Evolutionary conservation across 2,888 invertebrate species (phyloP), one percentile per base, ranked within the genome.

Genomic region (Trachelus tabidus): DNA sequence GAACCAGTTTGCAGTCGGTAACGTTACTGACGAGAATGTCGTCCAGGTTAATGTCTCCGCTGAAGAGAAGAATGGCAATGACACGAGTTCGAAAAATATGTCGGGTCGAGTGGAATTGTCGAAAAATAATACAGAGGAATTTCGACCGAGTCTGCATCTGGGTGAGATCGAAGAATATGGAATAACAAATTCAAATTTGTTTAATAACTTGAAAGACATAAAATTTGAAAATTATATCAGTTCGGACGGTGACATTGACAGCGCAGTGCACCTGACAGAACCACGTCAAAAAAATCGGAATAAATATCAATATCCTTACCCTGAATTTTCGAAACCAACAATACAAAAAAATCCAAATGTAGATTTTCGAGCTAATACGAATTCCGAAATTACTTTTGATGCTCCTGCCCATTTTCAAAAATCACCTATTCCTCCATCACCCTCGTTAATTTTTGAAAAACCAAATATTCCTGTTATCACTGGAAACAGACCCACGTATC

Each of bases 141-240:
- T 88, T 76, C 82, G 81, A 34, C 89, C 90, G 12, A 90, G 90
- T 78, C 73, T 83, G 11, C 88, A 89, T 73, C 82, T 90, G 1
- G 89, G 89, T 0, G 84, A 84, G 56, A 88, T 89, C 77, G 82
- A 82, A 4, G 82, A 83, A 30, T 80, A 85, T 15, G 76, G 77
- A 56, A 78, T 79, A 33, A 73, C 77, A 3, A 68, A 68, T 37
- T 33, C 34, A 3, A 79, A 79, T 68, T 85, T 85, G 1, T 89
- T 89, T 80, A 87, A 87, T 76, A 81, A 83, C 11, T 37, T 84
- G 12, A 83, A 84, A 4, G 87, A 83, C 12, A 77, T 88, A 12
- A 83, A 79, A n/a, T 86, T 88, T 37, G 86, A 85, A 4, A 83
- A 83, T 69, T 31, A 15, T 30, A 71, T 71, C 71, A 31, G 15